Evolutionary conservation across 2,888 invertebrate species (phyloP).

Genomic region (Synanthedon myopaeformis): DNA sequence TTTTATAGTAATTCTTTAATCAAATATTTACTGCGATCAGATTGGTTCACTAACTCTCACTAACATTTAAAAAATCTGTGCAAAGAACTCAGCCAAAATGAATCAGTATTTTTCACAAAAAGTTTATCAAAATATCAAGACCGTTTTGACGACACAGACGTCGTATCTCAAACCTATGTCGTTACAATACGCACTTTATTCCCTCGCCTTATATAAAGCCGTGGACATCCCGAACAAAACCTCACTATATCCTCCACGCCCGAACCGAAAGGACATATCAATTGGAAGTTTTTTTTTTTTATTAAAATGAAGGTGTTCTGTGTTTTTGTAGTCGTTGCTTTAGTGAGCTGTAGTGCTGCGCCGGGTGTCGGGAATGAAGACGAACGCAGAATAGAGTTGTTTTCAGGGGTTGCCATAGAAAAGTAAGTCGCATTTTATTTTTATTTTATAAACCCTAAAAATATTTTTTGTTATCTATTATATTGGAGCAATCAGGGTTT

Average conservation of each 20-base stretch:
- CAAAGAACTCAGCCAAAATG: too few relatives aligned
- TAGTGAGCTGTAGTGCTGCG: slow-evolving; percentile 45
- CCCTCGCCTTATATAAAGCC: slow-evolving; percentile 35
- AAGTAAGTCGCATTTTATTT: slow-evolving; percentile 30
- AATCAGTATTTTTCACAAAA: neutral
- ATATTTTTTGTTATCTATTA: too few relatives aligned
- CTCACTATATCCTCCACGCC: slow-evolving; percentile 46
- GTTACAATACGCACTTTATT: slow-evolving; percentile 13
- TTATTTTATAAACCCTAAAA: too few relatives aligned
- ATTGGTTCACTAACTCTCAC: too few relatives aligned
- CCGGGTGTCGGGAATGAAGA: slow-evolving; percentile 35
- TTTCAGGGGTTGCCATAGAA: slow-evolving; percentile 58
- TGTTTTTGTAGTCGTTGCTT: slow-evolving; percentile 32
- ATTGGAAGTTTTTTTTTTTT: slow-evolving; percentile 6
- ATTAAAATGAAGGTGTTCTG: slow-evolving; percentile 49
- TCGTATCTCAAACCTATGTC: slow-evolving; percentile 13
- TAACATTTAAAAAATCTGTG: too few relatives aligned
- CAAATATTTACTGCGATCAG: too few relatives aligned
- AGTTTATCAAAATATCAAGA: neutral
- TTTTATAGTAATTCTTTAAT: too few relatives aligned
- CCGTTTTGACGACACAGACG: neutral
- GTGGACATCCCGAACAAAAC: slow-evolving; percentile 23
- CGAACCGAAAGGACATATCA: slow-evolving; percentile 24
- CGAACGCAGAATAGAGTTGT: slow-evolving; percentile 44
- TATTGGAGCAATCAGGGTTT: too few relatives aligned